Evolutionary conservation across 2,888 invertebrate genomes (phyloP).

Genomic region (Hedya salicella): DNA sequence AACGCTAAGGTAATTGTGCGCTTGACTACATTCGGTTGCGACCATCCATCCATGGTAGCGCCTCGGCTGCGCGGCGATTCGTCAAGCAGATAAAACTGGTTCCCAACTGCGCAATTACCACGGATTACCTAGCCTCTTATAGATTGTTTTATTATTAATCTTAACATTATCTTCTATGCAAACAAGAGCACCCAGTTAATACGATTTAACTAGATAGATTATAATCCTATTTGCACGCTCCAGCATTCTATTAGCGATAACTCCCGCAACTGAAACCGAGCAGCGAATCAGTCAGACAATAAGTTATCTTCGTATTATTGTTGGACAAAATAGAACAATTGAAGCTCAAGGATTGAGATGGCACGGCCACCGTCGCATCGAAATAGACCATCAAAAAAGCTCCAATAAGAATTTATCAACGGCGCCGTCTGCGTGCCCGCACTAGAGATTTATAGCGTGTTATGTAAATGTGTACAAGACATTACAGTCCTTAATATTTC

Average conservation of each 20-base stretch:
- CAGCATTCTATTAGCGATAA: neutral
- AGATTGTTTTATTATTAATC: conserved; percentile 31
- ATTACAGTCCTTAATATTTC: conserved; percentile 83
- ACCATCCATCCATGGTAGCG: conserved; percentile 52
- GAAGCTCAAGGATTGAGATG: conserved; percentile 47
- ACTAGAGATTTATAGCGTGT: conserved; percentile 77
- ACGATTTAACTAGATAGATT: conserved; percentile 14
- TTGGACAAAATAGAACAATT: conserved; percentile 44
- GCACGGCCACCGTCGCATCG: conserved; percentile 54
- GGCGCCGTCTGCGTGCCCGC: conserved; percentile 69
- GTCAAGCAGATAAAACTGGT: conserved; percentile 44
- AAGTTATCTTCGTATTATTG: conserved; percentile 36
- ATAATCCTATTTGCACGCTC: conserved; percentile 20
- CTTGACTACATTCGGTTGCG: conserved; percentile 34
- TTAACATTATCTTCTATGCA: conserved; percentile 19
- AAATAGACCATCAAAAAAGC: conserved; percentile 72
- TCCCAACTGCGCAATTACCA: conserved; percentile 38
- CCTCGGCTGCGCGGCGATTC: conserved; percentile 55
- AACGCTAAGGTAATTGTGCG: neutral
- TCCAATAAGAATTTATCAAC: conserved; percentile 76
- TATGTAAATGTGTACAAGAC: conserved; percentile 82
- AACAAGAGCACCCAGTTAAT: conserved; percentile 26
- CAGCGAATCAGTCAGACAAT: conserved; percentile 25
- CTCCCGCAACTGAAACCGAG: neutral
- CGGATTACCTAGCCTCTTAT: conserved; percentile 30